Evolutionary conservation across 2,797 vertebrate species (phyloP).

Genomic region (Loris lydekkerianus): DNA sequence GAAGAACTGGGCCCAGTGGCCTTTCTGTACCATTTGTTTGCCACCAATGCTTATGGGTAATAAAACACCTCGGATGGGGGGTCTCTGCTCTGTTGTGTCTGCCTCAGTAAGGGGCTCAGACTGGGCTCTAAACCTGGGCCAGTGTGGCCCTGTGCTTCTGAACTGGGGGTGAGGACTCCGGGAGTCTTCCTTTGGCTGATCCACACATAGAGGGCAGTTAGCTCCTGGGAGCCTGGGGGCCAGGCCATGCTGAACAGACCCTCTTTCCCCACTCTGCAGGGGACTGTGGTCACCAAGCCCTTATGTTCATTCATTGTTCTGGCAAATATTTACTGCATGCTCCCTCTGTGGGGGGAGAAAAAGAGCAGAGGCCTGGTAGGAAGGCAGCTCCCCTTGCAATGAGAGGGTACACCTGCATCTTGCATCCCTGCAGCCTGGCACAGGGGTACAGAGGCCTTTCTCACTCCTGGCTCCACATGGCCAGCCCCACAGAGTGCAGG

Average conservation of each 20-base stretch:
- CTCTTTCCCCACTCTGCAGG: background rate
- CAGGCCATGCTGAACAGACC: background rate
- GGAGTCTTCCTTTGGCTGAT: background rate
- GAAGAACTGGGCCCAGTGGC: background rate
- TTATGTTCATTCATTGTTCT: background rate
- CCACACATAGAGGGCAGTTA: background rate
- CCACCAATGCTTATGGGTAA: constrained; percentile 50
- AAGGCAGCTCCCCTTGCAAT: background rate
- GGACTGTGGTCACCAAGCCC: background rate
- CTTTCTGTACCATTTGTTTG: constrained; percentile 37
- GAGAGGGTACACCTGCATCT: background rate
- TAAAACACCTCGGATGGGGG: constrained; percentile 58
- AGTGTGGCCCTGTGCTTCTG: background rate
- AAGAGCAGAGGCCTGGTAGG: background rate
- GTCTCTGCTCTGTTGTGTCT: background rate
- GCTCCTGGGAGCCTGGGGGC: background rate
- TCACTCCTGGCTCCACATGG: background rate
- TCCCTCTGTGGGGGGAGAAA: background rate
- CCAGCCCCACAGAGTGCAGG: background rate
- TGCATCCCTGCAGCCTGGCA: background rate
- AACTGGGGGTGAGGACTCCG: background rate
- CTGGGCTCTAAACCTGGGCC: background rate
- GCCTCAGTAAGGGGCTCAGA: background rate
- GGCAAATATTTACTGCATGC: background rate
- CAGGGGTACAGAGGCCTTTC: background rate